Percentiles rank a stretch among this genome's conserved stretches.
Conservation (phyloP, 2,888 invertebrate species). For the Rhogogaster chlorosoma region DNA sequence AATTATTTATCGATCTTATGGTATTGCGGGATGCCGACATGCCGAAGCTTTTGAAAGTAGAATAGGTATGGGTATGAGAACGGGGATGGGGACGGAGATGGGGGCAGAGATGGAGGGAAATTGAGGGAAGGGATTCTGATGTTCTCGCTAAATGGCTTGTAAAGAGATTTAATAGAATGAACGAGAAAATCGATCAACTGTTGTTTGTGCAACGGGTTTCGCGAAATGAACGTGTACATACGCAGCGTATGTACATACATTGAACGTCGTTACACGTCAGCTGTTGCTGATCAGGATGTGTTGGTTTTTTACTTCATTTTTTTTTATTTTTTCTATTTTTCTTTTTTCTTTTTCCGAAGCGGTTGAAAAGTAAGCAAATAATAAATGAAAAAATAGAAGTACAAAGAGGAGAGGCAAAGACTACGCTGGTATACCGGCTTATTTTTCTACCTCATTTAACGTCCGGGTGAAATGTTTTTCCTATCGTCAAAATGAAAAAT, state of each 20-base stretch:
- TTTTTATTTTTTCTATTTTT: neutral
- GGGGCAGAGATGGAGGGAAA: neutral
- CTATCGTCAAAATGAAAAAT: conserved; percentile 16
- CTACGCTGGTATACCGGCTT: neutral
- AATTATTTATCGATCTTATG: conserved; percentile 65
- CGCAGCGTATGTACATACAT: neutral
- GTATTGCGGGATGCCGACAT: conserved; percentile 38
- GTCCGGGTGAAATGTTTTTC: neutral
- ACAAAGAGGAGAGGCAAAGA: neutral
- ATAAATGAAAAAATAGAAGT: neutral
- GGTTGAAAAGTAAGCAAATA: neutral
- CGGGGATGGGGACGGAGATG: neutral
- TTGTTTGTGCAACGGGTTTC: neutral
- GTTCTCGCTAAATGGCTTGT: conserved; percentile 53
- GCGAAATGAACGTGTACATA: neutral
- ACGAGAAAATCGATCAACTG: conserved; percentile 32
- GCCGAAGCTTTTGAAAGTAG: conserved; percentile 31
- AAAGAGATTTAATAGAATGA: conserved; percentile 36
- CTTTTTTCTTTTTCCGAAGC: neutral
- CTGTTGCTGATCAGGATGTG: neutral
- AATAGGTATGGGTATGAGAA: too few relatives aligned
- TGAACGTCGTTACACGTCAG: neutral
- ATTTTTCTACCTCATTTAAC: conserved; percentile 14
- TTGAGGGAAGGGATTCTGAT: conserved; percentile 47
- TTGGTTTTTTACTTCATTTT: too few relatives aligned